phyloP scores from a whole-genome alignment of 2,888 invertebrate species.

The Leptopterna dolabrata region DNA sequence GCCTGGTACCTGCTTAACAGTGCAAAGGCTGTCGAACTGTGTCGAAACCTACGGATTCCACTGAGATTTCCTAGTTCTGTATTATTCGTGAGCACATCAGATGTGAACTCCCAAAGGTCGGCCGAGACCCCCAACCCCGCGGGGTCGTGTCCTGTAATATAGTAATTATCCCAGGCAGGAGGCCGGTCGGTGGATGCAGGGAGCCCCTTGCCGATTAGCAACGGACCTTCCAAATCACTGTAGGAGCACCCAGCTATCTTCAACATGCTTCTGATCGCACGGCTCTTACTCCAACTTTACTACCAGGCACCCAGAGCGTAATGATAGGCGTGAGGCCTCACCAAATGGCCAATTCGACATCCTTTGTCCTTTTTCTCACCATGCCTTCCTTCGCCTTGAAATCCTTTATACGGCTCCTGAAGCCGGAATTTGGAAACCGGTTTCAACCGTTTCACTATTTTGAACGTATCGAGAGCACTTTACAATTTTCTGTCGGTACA shows the following conservation, averaged over 20 bases:
- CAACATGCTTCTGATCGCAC: constrained; percentile 26
- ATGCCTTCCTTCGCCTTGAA: not conserved
- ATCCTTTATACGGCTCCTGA: not conserved
- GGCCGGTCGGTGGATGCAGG: not conserved
- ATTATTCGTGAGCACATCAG: constrained; percentile 16
- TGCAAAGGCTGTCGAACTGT: too few species aligned
- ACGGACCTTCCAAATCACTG: constrained; percentile 33
- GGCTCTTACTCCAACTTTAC: not conserved
- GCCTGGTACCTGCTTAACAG: too few species aligned
- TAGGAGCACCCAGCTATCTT: not conserved
- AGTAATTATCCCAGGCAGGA: constrained; percentile 17
- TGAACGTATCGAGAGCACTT: too few species aligned
- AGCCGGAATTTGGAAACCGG: not conserved
- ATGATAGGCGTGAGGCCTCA: constrained; percentile 31
- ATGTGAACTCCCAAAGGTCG: not conserved
- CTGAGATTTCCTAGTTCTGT: not conserved
- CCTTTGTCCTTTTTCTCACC: constrained; percentile 25
- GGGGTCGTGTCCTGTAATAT: constrained; percentile 35
- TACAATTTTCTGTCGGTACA: too few species aligned
- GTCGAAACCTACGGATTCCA: too few species aligned
- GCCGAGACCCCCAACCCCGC: not conserved
- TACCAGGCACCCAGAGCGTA: not conserved
- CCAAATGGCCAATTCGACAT: constrained; percentile 35
- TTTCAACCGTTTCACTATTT: not conserved
- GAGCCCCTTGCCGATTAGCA: constrained; percentile 25